phyloP scores from a whole-genome alignment of 2,797 vertebrate species.

The Pangasius mekongensis region DNA sequence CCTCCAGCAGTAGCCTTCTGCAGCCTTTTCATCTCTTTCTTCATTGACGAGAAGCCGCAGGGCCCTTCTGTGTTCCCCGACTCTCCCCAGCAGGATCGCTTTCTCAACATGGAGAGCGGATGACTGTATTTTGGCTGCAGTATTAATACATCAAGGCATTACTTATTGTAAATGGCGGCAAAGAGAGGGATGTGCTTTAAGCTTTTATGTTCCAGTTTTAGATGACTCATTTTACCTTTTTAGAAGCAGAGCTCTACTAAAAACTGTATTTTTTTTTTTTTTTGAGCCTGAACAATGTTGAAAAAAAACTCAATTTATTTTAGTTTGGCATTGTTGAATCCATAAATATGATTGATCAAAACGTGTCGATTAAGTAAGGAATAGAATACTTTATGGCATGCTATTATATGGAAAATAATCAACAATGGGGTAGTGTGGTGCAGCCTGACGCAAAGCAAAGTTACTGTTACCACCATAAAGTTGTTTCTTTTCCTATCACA shows the following conservation, averaged over 20 bases:
- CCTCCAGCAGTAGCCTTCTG: constrained; percentile 71
- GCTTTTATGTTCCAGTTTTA: not conserved
- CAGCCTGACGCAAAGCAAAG: too few relatives aligned
- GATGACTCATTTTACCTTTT: not conserved
- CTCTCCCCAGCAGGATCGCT: constrained; percentile 68
- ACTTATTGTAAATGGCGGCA: not conserved
- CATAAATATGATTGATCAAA: not conserved
- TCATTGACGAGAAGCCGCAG: constrained; percentile 69
- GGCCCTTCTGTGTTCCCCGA: constrained; percentile 66
- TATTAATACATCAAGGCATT: not conserved
- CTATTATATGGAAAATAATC: too few relatives aligned
- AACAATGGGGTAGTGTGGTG: too few relatives aligned
- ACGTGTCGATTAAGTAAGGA: too few relatives aligned
- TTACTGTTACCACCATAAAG: not conserved
- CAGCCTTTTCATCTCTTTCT: constrained; percentile 60
- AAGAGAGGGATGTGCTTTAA: not conserved
- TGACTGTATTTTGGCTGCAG: constrained; percentile 64
- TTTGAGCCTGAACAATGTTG: not conserved
- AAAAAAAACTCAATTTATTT: not conserved
- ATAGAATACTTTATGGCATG: too few relatives aligned
- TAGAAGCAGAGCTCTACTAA: not conserved
- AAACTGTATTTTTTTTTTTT: not conserved
- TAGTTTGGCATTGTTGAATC: not conserved
- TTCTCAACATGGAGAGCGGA: constrained; percentile 67
- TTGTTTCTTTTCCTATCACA: not conserved